Percentiles rank a stretch among this genome's conserved stretches.
Conservation (phyloP, 2,888 invertebrate species). For the Cryptocephalus moraei region DNA sequence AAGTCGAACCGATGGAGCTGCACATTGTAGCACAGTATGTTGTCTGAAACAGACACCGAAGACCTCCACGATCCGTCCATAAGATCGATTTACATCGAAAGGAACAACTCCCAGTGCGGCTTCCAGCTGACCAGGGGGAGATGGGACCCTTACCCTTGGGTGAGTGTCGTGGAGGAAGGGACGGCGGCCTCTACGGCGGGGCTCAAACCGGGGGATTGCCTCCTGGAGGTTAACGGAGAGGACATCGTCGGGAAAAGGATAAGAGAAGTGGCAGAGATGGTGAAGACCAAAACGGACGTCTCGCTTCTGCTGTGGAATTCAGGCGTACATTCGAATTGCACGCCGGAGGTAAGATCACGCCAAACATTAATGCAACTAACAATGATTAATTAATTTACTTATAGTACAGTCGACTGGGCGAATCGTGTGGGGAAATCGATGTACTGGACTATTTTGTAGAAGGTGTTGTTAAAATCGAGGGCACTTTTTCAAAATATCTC, state of each 20-base stretch:
- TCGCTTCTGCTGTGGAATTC: slow-evolving; percentile 43
- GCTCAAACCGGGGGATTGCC: slow-evolving; percentile 59
- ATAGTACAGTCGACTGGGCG: no score
- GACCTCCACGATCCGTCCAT: slow-evolving; percentile 26
- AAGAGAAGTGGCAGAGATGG: slow-evolving; percentile 43
- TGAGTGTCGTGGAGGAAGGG: slow-evolving; percentile 49
- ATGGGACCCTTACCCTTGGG: slow-evolving; percentile 79
- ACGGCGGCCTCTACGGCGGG: slow-evolving; percentile 56
- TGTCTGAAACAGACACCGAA: slow-evolving; percentile 29
- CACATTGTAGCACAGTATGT: slow-evolving; percentile 25
- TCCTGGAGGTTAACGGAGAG: slow-evolving; percentile 49
- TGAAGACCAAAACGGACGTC: slow-evolving; percentile 37
- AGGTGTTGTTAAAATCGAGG: no score
- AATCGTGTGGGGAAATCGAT: no score
- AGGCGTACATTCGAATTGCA: slow-evolving; percentile 38
- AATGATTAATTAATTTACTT: no score
- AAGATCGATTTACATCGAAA: slow-evolving; percentile 45
- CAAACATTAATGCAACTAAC: no score
- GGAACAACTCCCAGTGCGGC: slow-evolving; percentile 50
- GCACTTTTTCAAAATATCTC: no score
- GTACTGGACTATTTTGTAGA: no score
- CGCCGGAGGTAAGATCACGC: slow-evolving; percentile 36
- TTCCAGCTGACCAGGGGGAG: slow-evolving; percentile 64
- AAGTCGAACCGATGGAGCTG: slow-evolving; percentile 12
- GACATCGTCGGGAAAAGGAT: slow-evolving; percentile 44